Evolutionary conservation across 1,140 invertebrate genomes (phyloP).

Genomic region (Philotrypesis tridentata): DNA sequence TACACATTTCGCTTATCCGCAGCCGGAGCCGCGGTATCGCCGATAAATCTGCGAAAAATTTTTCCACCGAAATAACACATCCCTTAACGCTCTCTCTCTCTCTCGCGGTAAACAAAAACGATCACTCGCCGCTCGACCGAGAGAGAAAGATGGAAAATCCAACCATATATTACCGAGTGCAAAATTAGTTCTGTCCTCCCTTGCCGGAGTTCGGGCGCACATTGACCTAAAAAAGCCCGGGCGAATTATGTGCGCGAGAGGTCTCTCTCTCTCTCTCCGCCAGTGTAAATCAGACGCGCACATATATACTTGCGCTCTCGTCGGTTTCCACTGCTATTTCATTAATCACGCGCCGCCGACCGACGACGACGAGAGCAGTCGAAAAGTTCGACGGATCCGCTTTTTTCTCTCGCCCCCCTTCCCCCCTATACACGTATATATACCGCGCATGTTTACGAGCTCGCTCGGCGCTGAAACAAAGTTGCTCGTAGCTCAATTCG

Average conservation of each 20-base stretch:
- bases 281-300: slow-evolving; percentile 11
- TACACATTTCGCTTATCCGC: not conserved
- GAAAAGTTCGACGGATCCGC: not conserved
- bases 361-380: no score
- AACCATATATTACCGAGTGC: slow-evolving; percentile 20
- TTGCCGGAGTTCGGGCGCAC: slow-evolving; percentile 18
- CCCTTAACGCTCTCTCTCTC: not conserved
- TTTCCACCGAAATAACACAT: not conserved
- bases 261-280: no score
- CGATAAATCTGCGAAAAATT: slow-evolving; percentile 12
- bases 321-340: not conserved
- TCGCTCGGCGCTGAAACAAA: no score
- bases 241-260: slow-evolving; percentile 16
- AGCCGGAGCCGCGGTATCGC: not conserved
- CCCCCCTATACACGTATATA: no score
- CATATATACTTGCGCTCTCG: not conserved
- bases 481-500: no score
- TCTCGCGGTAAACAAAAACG: slow-evolving; percentile 19
- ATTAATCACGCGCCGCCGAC: slow-evolving; percentile 13
- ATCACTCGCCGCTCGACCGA: not conserved
- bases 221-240: slow-evolving; percentile 40
- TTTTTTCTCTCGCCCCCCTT: not conserved
- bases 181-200: slow-evolving; percentile 34
- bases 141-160: not conserved
- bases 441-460: not conserved